phyloP scores from a whole-genome alignment of 2,113 vertebrate genomes.

The Hypocryptadius cinnamomeus region DNA sequence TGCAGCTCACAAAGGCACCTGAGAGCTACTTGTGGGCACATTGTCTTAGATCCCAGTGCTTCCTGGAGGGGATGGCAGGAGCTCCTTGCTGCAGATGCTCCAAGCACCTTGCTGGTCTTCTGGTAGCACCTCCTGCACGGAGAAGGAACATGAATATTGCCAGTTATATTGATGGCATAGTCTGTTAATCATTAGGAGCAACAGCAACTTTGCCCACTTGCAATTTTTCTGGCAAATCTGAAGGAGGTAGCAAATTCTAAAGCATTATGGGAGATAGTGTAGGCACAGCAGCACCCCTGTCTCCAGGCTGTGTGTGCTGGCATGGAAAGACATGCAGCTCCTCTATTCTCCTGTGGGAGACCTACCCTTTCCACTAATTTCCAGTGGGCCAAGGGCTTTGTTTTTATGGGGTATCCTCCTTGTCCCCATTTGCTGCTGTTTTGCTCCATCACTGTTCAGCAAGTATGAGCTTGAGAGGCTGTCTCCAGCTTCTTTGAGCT shows the following conservation, averaged over 20 bases:
- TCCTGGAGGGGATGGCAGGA: background rate
- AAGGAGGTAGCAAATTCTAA: background rate
- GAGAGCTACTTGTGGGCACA: background rate
- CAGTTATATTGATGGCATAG: background rate
- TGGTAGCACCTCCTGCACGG: background rate
- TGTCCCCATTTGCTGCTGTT: background rate
- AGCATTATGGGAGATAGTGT: background rate
- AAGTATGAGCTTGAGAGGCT: background rate
- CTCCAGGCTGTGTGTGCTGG: background rate
- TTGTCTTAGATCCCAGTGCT: background rate
- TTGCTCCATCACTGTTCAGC: background rate
- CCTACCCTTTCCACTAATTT: background rate
- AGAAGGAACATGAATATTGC: background rate
- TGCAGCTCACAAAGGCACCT: background rate
- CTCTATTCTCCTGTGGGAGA: background rate
- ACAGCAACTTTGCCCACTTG: background rate
- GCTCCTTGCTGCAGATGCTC: background rate
- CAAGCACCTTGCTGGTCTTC: background rate
- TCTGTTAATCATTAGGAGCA: background rate
- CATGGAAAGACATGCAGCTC: background rate
- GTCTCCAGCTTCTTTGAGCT: background rate
- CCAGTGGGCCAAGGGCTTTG: background rate
- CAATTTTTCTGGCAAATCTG: background rate
- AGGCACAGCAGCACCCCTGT: background rate
- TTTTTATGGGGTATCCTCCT: background rate